Conservation (phyloP, 2,888 invertebrate genomes). For the Tiliacea citrago region DNA sequence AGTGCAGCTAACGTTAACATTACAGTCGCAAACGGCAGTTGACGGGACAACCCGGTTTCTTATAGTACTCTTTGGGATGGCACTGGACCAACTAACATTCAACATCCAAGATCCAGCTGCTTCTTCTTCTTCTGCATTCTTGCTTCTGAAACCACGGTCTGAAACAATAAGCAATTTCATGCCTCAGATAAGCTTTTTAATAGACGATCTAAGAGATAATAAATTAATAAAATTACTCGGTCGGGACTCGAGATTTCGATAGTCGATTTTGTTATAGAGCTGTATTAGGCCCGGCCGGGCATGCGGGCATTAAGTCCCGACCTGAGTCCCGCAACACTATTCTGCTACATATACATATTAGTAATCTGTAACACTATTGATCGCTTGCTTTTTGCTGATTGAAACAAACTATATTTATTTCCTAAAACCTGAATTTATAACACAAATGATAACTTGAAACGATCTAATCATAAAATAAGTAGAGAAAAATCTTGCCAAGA, state of each 20-base stretch:
- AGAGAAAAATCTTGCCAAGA: conserved; percentile 46
- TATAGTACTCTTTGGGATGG: too few species aligned
- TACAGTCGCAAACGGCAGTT: neutral
- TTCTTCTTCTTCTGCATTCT: too few species aligned
- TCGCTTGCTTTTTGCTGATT: conserved; percentile 16
- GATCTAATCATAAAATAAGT: neutral
- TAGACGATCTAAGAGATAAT: neutral
- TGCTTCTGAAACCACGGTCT: neutral
- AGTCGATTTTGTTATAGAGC: conserved; percentile 5
- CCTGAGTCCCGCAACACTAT: too few species aligned
- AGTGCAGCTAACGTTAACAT: neutral
- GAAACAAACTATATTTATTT: conserved; percentile 1
- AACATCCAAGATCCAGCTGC: too few species aligned
- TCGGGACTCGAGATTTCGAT: neutral
- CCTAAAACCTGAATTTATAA: neutral
- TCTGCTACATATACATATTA: too few species aligned
- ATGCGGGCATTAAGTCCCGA: too few species aligned
- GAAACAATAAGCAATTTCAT: too few species aligned
- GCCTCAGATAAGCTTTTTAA: neutral
- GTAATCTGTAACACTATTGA: conserved; percentile 5
- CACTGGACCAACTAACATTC: neutral
- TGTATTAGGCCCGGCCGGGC: too few species aligned
- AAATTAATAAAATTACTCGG: neutral
- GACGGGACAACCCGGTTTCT: too few species aligned
- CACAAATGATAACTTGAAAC: conserved; percentile 27